phyloP scores from a whole-genome alignment of 2,888 invertebrate genomes.

The Timandra comae region DNA sequence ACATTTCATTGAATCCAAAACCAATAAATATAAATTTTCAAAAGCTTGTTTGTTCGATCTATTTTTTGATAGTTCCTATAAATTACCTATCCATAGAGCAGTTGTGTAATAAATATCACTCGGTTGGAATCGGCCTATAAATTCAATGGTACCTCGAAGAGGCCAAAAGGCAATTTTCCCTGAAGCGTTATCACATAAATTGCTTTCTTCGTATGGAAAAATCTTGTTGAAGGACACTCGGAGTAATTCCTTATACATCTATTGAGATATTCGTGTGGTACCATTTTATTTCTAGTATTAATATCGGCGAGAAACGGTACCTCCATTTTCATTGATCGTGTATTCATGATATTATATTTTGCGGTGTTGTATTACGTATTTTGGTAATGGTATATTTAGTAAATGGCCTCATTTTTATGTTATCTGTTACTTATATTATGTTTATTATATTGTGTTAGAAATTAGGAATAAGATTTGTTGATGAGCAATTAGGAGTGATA shows the following conservation, averaged over 20 bases:
- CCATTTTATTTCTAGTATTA: constrained; percentile 13
- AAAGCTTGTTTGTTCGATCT: constrained; percentile 7
- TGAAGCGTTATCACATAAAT: constrained; percentile 67
- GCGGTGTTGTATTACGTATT: too few species aligned
- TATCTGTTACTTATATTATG: too few species aligned
- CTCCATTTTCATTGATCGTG: too few species aligned
- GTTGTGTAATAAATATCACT: constrained; percentile 58
- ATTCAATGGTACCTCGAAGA: constrained; percentile 58
- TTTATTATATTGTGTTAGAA: too few species aligned
- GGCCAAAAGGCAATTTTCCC: constrained; percentile 66
- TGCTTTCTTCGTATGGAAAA: constrained; percentile 68
- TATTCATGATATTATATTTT: too few species aligned
- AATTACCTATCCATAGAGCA: constrained; percentile 21
- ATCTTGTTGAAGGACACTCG: constrained; percentile 57
- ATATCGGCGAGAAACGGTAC: constrained; percentile 1
- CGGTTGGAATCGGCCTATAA: constrained; percentile 60
- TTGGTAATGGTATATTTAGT: too few species aligned
- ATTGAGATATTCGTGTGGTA: constrained; percentile 12
- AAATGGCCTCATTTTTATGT: too few species aligned
- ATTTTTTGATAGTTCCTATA: constrained; percentile 3
- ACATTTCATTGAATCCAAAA: too few species aligned
- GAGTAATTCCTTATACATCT: constrained; percentile 34
- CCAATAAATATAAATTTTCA: too few species aligned
- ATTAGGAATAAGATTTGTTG: too few species aligned
- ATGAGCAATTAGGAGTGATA: too few species aligned